Evolutionary conservation across 2,797 vertebrate genomes (phyloP), one percentile per base, ranked within the genome.

Genomic region (Chromobotia macracanthus): DNA sequence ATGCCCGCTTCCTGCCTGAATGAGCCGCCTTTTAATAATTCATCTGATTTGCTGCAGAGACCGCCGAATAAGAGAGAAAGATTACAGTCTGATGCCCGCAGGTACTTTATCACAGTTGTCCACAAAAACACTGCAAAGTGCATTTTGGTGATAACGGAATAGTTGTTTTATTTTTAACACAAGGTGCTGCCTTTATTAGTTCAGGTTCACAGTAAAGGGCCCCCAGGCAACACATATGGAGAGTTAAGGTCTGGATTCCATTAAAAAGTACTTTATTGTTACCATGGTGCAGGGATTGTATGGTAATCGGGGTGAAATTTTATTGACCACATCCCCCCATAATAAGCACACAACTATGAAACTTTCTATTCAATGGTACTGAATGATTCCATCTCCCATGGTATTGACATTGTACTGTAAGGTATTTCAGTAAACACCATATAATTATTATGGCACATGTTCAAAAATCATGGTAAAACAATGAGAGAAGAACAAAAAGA

Each of bases 11-110:
- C 71, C 63, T 72, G 72, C 56, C 71, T 71, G 64, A 74, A 60
- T 75, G 75, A 75, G 51, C 61, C 63, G 44, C 66, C 21, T 15
- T 84, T 84, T 58, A 81, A 84, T 81, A 81, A 81, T 84, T 81
- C 79, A 84, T 84, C 72, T 72, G 71, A 68, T 67, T n/a, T 66
- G 63, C 50, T 61, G 13, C 44, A 60, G 55, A 78, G 60, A 21
- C 61, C 1, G 67, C 46, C 53, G 50, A 28, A 35, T 15, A 12
- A 38, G 19, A 68, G 51, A 71, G 25, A 38, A 35, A 53, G 68
- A 73, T 69, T 51, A 68, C 48, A 28, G 53, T 19, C 64, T 58
- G 51, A 51, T 38, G 69, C 44, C 80, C 28, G 28, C 46, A 5
- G 63, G 21, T 56, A 18, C 18, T 46, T n/a, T 28, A 38, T 21